Percentiles rank a stretch among this genome's conserved stretches.
phyloP scores from a whole-genome alignment of 2,113 vertebrate genomes.

The Butorides virescens region DNA sequence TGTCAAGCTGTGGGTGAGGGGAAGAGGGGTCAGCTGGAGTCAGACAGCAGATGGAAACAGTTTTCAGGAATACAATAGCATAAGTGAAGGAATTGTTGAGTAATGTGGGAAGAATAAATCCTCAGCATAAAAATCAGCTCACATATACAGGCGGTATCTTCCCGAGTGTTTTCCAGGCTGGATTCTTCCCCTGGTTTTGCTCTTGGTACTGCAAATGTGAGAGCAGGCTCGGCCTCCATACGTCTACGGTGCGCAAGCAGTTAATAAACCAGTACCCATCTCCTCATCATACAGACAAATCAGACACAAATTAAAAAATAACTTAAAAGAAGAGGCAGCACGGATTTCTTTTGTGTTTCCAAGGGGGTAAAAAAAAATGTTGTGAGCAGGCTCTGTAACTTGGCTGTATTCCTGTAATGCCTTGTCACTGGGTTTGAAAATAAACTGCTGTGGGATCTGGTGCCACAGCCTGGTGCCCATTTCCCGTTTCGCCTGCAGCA shows the following conservation, averaged over 20 bases:
- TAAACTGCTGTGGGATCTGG: constrained; percentile 23
- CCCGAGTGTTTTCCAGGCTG: not conserved
- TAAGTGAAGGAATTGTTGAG: constrained; percentile 60
- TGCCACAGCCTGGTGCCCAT: not conserved
- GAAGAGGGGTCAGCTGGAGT: constrained; percentile 69
- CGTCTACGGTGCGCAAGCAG: not conserved
- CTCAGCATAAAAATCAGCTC: constrained; percentile 29
- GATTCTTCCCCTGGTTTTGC: not conserved
- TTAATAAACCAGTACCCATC: not conserved
- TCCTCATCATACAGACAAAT: not conserved
- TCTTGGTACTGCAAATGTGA: not conserved
- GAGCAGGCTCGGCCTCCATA: not conserved
- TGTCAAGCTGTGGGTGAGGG: constrained; percentile 42
- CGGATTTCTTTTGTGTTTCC: not conserved
- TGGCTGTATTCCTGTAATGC: not conserved
- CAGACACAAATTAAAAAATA: not conserved
- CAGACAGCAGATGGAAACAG: constrained; percentile 81
- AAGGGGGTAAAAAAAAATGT: not conserved
- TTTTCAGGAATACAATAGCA: constrained; percentile 73
- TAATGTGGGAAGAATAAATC: constrained; percentile 59
- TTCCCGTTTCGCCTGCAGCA: not conserved
- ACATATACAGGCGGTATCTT: rapidly evolving
- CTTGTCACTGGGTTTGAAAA: constrained; percentile 35
- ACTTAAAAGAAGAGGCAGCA: not conserved
- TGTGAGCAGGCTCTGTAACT: not conserved